Evolutionary conservation across 2,113 vertebrate genomes (phyloP), one percentile per base, ranked within the genome.

Genomic region (Manacus vitellinus): DNA sequence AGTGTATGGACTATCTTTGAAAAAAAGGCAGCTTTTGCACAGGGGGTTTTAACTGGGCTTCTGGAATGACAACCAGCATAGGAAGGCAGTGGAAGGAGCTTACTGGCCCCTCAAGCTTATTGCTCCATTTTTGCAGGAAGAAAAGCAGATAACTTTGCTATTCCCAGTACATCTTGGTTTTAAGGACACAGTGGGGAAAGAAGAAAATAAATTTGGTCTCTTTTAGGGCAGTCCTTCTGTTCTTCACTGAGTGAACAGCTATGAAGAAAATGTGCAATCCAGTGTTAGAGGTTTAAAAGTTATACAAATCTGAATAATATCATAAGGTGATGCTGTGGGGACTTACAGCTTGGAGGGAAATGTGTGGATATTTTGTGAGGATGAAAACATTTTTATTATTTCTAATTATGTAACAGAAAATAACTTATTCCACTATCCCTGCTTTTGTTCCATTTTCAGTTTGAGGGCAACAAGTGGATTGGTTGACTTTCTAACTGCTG

Each of bases 151-250:
- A 30, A 58, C 24, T 88, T 39, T 88, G 58, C 33, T 88, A 2
- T 20, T 84, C 10, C 63, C 35, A 41, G 19, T 54, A 31, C 22
- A 46, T 33, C 7, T 75, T 63, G 13, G 20, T 82, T 85, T 63
- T 63, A 71, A 88, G 56, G 25, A 37, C 14, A 8, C 8, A 1
- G 28, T 0, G 1, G 1, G 12, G 0, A 0, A 49, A 7, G 5
- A 13, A 43, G 37, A 23, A 66, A 80, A 33, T n/a, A 30, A 52
- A 33, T 13, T 58, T 46, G 8, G 6, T 18, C 3, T 73, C 31
- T 62, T 49, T 18, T 41, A 39, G 10, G 33, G 18, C 25, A 73
- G 1, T 21, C 5, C 7, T 51, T 28, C 3, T 81, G 22, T 61
- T 85, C 20, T 49, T 78, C 20, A 9, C 18, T 71, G 28, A 25